Percentiles rank a stretch among this genome's conserved stretches.
Evolutionary conservation across 1,140 invertebrate genomes (phyloP).

Genomic region (Temnothorax longispinosus): DNA sequence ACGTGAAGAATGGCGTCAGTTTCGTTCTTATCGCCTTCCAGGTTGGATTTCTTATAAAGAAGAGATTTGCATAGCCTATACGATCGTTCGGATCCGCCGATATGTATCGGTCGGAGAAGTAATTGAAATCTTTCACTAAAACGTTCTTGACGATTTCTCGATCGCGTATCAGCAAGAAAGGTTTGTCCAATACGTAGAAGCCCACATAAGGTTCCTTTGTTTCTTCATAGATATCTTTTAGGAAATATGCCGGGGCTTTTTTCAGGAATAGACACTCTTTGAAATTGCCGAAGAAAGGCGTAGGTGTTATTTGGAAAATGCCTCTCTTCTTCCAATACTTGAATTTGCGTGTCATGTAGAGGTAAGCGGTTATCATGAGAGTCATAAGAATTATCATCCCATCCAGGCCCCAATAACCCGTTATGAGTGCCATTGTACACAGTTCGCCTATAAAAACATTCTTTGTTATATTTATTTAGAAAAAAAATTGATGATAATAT

Average conservation of each 20-base stretch:
- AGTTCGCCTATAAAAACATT: slow-evolving; percentile 21
- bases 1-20: slow-evolving; percentile 82
- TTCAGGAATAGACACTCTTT: slow-evolving; percentile 51
- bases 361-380: slow-evolving; percentile 61
- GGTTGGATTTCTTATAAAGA: slow-evolving; percentile 75
- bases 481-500: no score
- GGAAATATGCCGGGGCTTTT: slow-evolving; percentile 44
- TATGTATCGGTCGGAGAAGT: slow-evolving; percentile 79
- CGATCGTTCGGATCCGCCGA: slow-evolving; percentile 67
- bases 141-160: slow-evolving; percentile 83
- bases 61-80: slow-evolving; percentile 76
- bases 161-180: slow-evolving; percentile 83
- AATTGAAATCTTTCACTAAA: slow-evolving; percentile 85
- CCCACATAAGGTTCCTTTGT: slow-evolving; percentile 74
- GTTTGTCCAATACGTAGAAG: slow-evolving; percentile 81
- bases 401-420: slow-evolving; percentile 62
- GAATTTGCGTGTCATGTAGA: slow-evolving; percentile 80
- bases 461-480: not conserved
- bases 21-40: slow-evolving; percentile 83
- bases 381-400: slow-evolving; percentile 23
- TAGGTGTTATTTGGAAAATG: slow-evolving; percentile 74
- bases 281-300: slow-evolving; percentile 80
- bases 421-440: slow-evolving; percentile 63
- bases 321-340: slow-evolving; percentile 82
- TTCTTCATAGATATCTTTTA: slow-evolving; percentile 67